Percentiles rank a stretch among this genome's conserved stretches.
These are phyloP conservation scores for Philopotamus ludificatus DNA, from an alignment of 1,140 invertebrate genomes.

Conservation along the genomic window DNA sequence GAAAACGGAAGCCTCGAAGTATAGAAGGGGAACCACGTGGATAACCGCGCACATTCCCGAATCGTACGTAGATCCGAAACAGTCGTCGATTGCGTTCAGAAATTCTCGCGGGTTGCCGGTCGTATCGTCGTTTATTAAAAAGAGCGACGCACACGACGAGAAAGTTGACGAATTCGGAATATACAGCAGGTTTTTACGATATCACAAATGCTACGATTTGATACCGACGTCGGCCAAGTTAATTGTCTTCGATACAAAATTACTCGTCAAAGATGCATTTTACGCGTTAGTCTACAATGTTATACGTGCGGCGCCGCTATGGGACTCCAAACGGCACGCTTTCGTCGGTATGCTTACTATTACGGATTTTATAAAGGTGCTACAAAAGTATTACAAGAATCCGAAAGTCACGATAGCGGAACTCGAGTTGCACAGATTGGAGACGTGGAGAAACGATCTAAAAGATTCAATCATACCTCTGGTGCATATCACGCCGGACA, in stretches of 20 bases:
- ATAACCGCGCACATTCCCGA: not conserved
- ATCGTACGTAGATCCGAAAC: not conserved
- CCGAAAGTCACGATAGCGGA: conserved; percentile 89
- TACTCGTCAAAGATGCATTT: conserved; percentile 98
- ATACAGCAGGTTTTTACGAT: conserved; percentile 98
- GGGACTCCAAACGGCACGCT: conserved; percentile 88
- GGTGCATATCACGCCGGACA: conserved; percentile 84
- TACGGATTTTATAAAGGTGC: conserved; percentile 98
- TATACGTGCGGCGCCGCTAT: conserved; percentile 96
- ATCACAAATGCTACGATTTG: conserved; percentile 98
- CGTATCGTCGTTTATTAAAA: not conserved
- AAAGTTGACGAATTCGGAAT: conserved; percentile 75
- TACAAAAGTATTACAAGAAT: conserved; percentile 96
- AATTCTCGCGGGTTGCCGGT: not conserved
- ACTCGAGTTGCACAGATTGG: conserved; percentile 94
- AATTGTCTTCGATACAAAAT: conserved; percentile 98
- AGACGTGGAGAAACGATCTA: conserved; percentile 88
- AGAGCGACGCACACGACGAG: not conserved
- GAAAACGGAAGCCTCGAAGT: not conserved
- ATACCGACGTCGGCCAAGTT: conserved; percentile 98
- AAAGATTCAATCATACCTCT: conserved; percentile 78
- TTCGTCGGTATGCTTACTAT: conserved; percentile 98
- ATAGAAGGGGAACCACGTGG: not conserved
- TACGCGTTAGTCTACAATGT: conserved; percentile 98
- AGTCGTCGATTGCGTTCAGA: not conserved